phyloP scores from a whole-genome alignment of 2,888 invertebrate species.

The Leptinotarsa peninsularis region DNA sequence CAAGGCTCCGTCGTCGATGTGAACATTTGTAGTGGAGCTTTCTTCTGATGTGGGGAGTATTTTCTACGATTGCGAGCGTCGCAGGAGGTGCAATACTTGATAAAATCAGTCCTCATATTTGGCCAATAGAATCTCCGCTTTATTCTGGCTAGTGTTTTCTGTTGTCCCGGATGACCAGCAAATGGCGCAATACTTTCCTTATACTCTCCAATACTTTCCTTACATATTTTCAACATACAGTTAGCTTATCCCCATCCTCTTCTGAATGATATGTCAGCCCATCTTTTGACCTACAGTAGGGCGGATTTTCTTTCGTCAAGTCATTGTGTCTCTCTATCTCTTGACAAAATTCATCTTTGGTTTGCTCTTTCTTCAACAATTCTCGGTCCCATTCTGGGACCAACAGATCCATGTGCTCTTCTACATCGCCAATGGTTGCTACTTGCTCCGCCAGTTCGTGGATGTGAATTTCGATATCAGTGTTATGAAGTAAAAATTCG shows the following conservation, averaged over 20 bases:
- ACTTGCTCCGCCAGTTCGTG: too few species aligned
- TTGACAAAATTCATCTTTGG: too few species aligned
- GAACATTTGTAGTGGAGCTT: conserved; percentile 45
- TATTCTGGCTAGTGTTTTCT: too few species aligned
- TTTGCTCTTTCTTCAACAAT: too few species aligned
- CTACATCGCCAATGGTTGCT: not conserved
- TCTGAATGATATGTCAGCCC: not conserved
- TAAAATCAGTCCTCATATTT: conserved; percentile 44
- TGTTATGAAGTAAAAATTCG: conserved; percentile 18
- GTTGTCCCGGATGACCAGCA: conserved; percentile 47
- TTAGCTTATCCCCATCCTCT: too few species aligned
- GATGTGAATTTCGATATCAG: not conserved
- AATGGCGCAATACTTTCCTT: conserved; percentile 40
- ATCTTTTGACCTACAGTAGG: too few species aligned
- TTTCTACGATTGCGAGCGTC: conserved; percentile 49
- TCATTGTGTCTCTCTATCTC: too few species aligned
- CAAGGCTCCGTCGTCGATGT: conserved; percentile 43
- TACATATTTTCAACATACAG: too few species aligned
- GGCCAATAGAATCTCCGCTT: too few species aligned
- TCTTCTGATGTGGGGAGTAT: conserved; percentile 42
- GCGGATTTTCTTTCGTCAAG: too few species aligned
- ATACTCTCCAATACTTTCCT: too few species aligned
- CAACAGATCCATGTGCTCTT: conserved; percentile 1
- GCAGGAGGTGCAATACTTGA: conserved; percentile 48
- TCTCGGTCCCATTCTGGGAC: conserved; percentile 20